Evolutionary conservation across 1,140 invertebrate genomes (phyloP), one percentile per base, ranked within the genome.

Genomic region (Antheraea mylitta): DNA sequence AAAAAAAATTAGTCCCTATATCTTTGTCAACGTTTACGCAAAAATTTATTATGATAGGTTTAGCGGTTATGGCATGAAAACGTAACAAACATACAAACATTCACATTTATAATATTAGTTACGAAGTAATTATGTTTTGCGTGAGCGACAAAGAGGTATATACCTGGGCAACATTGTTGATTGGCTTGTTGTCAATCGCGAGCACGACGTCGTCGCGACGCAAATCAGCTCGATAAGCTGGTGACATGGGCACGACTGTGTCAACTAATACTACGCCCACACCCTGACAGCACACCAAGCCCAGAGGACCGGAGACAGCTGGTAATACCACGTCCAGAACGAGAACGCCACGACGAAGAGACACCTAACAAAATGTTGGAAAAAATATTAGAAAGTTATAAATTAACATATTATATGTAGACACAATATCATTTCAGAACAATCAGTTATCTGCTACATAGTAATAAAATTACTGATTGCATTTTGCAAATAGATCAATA

Each of bases 141-240:
- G 4, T 4, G 22, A 30, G 38, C 2, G 38, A 10, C 7, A 42
- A 42, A 42, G n/a, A n/a, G 1, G 2, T 16, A 53, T 7, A 53
- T 58, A 97, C 95, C 85, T 97, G 96, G 64, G 95, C 95, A 68
- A 96, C 94, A 60, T 93, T 95, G 8, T 93, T 93, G 0, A 98
- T 94, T 67, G 94, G 94, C 69, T 96, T 96, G 37, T 96, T 96
- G 83, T 98, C 97, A 6, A 98, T 95, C 9, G 96, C 95, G 7
- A 97, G 84, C 4, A 98, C 92, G 19, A 97, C 93, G 82, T 98
- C 97, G 18, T 96, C 96, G 7, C 95, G 90, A n/a, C 94, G 93
- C 68, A 98, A 93, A 72, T 97, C 96, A 0, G 96, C 95, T 60
- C 95, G 94, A 69, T 94, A 94, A 4, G 96, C 97, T 0, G 96